phyloP scores from a whole-genome alignment of 2,888 invertebrate genomes.

The Eudiplozoon nipponicum region DNA sequence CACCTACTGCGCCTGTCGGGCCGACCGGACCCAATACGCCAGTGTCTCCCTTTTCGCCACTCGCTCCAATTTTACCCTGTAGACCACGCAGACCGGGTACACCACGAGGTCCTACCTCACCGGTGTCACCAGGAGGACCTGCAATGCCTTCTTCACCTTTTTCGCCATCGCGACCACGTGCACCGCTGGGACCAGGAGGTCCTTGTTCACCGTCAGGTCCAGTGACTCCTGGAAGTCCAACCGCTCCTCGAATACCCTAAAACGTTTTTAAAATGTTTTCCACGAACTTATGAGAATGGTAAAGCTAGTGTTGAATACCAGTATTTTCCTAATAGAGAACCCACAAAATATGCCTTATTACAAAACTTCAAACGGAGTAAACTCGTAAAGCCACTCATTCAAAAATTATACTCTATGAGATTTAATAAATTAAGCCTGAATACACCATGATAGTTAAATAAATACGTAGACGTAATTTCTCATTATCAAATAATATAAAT shows the following conservation, averaged over 20 bases:
- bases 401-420: no score
- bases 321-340: no score
- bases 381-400: no score
- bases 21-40: conserved; percentile 8
- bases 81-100: conserved; percentile 2
- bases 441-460: no score
- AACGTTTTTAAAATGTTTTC: no score
- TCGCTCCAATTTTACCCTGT: conserved; percentile 6
- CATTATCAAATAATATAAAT: no score
- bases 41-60: conserved; percentile 10
- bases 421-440: no score
- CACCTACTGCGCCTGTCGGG: conserved; percentile 5
- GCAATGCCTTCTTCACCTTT: conserved; percentile 10
- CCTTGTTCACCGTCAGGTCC: conserved; percentile 18
- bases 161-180: conserved; percentile 5
- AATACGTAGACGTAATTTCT: no score
- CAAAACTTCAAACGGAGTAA: no score
- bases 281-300: no score
- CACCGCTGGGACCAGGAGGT: conserved; percentile 9
- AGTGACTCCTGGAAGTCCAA: conserved; percentile 7
- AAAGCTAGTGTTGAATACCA: no score
- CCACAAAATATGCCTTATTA: no score
- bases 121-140: conserved; percentile 8
- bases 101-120: conserved; percentile 9
- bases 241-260: conserved; percentile 21